These are phyloP conservation scores for Eptesicus fuscus DNA, from an alignment of 2,113 vertebrate species.

Conservation along the genomic window DNA sequence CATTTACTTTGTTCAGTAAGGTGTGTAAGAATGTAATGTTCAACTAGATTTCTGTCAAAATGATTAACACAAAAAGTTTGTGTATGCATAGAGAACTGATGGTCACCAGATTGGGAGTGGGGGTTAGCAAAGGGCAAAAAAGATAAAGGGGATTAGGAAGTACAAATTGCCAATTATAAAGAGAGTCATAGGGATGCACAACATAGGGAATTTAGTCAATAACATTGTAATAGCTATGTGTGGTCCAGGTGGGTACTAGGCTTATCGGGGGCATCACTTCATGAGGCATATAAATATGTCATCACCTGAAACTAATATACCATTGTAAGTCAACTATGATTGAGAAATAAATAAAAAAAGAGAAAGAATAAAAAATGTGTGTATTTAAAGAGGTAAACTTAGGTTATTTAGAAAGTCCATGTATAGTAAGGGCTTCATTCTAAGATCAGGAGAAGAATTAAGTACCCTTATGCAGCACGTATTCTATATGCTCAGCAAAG, in stretches of 20 bases:
- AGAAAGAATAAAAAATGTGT: too few relatives aligned
- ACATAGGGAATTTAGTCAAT: too few relatives aligned
- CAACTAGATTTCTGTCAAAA: background rate
- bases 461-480: too few relatives aligned
- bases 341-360: too few relatives aligned
- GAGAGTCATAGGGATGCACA: too few relatives aligned
- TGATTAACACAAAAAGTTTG: background rate
- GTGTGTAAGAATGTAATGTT: background rate
- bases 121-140: background rate
- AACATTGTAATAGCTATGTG: too few relatives aligned
- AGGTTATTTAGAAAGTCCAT: background rate
- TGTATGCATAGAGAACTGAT: background rate
- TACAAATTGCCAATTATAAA: background rate
- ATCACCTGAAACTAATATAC: background rate
- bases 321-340: background rate
- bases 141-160: background rate
- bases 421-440: background rate
- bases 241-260: background rate
- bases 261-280: background rate
- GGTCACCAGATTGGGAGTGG: background rate
- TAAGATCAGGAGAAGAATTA: background rate
- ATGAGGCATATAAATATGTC: background rate
- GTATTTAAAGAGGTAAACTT: background rate
- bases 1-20: background rate
- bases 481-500: background rate